Percentiles rank a stretch among this genome's conserved stretches.
These are phyloP conservation scores for Mantis religiosa DNA, from an alignment of 2,888 invertebrate species.

Conservation along the genomic window DNA sequence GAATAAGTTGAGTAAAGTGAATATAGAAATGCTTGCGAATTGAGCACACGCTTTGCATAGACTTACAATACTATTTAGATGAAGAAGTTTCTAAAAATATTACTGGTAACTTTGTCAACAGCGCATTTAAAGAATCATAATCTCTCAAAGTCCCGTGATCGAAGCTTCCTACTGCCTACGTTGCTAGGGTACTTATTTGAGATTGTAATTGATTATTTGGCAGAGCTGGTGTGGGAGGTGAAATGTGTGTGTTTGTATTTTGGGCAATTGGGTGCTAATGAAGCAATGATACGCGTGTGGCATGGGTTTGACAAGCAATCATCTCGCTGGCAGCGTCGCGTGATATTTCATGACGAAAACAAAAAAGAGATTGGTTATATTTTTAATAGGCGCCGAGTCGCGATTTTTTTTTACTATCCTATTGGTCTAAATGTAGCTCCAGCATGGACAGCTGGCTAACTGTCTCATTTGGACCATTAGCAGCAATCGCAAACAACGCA, in stretches of 20 bases:
- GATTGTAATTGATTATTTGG: neutral
- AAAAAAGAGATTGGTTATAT: neutral
- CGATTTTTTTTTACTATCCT: neutral
- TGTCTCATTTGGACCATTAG: conserved; percentile 2
- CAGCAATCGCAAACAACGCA: neutral
- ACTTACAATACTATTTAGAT: no score
- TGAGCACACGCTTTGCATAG: no score
- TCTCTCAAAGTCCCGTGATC: neutral
- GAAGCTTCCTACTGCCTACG: neutral
- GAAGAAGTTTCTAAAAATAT: no score
- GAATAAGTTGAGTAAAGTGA: no score
- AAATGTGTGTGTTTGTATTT: conserved; percentile 10
- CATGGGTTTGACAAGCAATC: conserved; percentile 8
- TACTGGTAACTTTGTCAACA: no score
- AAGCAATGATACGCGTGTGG: conserved; percentile 12
- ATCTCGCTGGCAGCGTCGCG: neutral
- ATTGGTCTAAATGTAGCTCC: neutral
- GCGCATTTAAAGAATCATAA: no score
- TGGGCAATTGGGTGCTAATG: conserved; percentile 20
- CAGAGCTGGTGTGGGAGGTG: neutral
- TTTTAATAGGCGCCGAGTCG: neutral
- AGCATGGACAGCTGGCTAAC: neutral
- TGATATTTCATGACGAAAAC: neutral
- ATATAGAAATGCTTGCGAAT: no score
- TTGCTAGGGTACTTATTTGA: neutral